Conservation (phyloP, 2,113 vertebrate genomes). For the Crypturellus undulatus region DNA sequence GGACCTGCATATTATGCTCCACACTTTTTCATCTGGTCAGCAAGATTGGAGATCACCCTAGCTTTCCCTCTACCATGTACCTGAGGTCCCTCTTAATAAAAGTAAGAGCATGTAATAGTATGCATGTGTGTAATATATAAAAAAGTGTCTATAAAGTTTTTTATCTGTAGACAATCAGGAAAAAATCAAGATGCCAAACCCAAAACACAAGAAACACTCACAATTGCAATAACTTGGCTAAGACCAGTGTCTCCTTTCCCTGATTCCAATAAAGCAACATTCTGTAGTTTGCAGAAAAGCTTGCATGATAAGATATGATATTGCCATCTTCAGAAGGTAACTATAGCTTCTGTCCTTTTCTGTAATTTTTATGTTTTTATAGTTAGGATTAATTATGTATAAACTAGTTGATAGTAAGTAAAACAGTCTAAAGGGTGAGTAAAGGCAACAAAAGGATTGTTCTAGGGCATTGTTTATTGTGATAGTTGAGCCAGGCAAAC, state of each 20-base stretch:
- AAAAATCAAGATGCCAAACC: background rate
- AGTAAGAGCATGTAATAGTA: background rate
- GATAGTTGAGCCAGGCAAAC: background rate
- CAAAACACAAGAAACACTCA: background rate
- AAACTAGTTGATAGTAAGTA: background rate
- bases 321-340: background rate
- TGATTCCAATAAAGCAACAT: background rate
- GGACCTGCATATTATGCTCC: rapidly evolving
- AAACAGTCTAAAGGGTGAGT: background rate
- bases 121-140: background rate
- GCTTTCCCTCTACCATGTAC: background rate
- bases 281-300: background rate
- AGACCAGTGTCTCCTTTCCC: background rate
- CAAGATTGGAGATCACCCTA: background rate
- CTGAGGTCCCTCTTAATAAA: background rate
- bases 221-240: background rate
- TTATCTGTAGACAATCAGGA: background rate
- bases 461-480: background rate
- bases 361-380: background rate
- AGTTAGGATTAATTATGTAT: background rate
- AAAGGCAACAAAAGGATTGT: background rate
- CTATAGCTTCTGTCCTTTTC: background rate
- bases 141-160: background rate
- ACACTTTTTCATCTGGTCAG: background rate
- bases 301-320: background rate